Conservation (phyloP, 1,140 invertebrate species). For the Medauroidea extradentata region DNA sequence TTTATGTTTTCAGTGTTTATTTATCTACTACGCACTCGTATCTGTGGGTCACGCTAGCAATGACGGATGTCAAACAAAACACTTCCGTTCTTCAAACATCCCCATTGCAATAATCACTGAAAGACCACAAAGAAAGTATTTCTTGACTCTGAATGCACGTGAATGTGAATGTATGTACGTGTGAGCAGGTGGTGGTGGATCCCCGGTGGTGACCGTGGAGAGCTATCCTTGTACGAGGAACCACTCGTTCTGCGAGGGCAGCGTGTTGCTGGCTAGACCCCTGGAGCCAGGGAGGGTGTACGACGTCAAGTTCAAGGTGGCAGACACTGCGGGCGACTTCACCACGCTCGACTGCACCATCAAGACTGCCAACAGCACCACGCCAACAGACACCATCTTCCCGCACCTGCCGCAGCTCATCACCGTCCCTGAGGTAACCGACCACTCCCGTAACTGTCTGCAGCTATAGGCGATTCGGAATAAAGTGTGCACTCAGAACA, state of each 20-base stretch:
- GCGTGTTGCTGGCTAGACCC: slow-evolving; percentile 68
- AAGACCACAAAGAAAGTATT: too few species aligned
- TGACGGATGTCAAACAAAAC: too few species aligned
- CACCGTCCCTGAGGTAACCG: slow-evolving; percentile 69
- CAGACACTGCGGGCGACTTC: slow-evolving; percentile 70
- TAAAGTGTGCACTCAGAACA: too few species aligned
- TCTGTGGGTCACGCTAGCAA: too few species aligned
- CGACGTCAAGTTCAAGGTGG: slow-evolving; percentile 66
- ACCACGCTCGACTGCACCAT: slow-evolving; percentile 74
- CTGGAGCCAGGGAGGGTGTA: slow-evolving; percentile 72
- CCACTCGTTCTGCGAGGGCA: slow-evolving; percentile 79
- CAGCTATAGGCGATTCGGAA: too few species aligned
- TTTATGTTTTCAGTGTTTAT: too few species aligned
- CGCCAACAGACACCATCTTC: slow-evolving; percentile 71
- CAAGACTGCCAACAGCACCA: slow-evolving; percentile 74
- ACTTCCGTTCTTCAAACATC: too few species aligned
- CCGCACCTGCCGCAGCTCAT: slow-evolving; percentile 77
- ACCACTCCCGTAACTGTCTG: not conserved
- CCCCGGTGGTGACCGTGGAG: slow-evolving; percentile 67
- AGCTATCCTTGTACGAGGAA: slow-evolving; percentile 74
- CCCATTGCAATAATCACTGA: too few species aligned
- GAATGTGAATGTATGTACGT: too few species aligned
- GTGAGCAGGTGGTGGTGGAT: slow-evolving; percentile 44
- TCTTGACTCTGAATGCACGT: too few species aligned
- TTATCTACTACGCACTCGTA: too few species aligned